Conservation (phyloP, 1,140 invertebrate genomes). For the Diachasma alloeum region DNA sequence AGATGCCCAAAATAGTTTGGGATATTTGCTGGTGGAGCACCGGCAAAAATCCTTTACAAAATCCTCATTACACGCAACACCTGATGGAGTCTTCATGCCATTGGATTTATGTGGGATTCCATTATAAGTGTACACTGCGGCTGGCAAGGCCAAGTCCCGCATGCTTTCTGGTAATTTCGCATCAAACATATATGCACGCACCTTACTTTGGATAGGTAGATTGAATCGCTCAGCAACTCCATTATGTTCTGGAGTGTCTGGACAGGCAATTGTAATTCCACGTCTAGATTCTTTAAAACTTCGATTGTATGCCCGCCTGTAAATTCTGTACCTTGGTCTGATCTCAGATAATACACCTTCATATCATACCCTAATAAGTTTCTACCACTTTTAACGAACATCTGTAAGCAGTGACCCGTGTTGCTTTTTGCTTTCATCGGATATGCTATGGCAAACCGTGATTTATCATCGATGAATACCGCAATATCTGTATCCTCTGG, state of each 20-base stretch:
- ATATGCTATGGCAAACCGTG: slow-evolving; percentile 30
- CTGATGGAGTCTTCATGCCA: not conserved
- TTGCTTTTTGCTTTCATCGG: slow-evolving; percentile 30
- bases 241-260: too few relatives aligned
- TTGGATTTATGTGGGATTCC: not conserved
- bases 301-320: not conserved
- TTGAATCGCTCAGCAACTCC: not conserved
- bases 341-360: slow-evolving; percentile 28
- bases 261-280: not conserved
- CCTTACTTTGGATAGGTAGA: not conserved
- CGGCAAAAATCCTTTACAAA: too few relatives aligned
- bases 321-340: not conserved
- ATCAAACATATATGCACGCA: not conserved
- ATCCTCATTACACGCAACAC: too few relatives aligned
- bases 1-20: too few relatives aligned
- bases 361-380: slow-evolving; percentile 29
- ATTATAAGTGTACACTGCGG: too few relatives aligned
- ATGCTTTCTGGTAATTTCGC: too few relatives aligned
- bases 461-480: slow-evolving; percentile 30
- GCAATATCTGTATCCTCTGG: slow-evolving; percentile 21
- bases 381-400: slow-evolving; percentile 25
- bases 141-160: not conserved
- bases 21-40: too few relatives aligned
- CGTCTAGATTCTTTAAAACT: not conserved
- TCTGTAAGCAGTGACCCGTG: slow-evolving; percentile 19